These are phyloP conservation scores for Zapornia atra DNA, from an alignment of 2,113 vertebrate species.

Conservation along the genomic window DNA sequence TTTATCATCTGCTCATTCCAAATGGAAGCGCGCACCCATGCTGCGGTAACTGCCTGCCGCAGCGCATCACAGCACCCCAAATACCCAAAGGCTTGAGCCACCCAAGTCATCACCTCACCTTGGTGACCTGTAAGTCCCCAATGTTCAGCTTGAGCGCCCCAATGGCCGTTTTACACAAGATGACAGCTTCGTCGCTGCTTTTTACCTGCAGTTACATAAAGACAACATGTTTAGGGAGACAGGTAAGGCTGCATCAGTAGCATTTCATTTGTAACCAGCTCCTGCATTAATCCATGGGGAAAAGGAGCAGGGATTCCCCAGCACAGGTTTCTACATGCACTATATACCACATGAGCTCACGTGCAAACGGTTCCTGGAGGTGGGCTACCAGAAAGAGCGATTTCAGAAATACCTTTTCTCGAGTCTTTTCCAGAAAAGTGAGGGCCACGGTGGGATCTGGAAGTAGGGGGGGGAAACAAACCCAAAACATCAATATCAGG, in stretches of 20 bases:
- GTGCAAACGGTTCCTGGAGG: accelerated
- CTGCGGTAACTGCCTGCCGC: not conserved
- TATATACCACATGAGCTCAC: accelerated
- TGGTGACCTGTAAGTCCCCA: conserved; percentile 92
- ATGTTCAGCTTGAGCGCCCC: conserved; percentile 94
- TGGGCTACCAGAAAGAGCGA: no score
- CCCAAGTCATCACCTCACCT: conserved; percentile 74
- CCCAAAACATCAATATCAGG: not conserved
- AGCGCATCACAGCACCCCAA: not conserved
- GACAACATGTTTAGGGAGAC: not conserved
- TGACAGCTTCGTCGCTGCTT: conserved; percentile 92
- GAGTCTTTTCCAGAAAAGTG: conserved; percentile 94
- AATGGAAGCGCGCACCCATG: accelerated
- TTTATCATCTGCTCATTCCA: not conserved
- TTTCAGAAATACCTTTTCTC: conserved; percentile 84
- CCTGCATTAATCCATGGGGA: not conserved
- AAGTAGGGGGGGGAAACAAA: not conserved
- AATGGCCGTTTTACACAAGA: conserved; percentile 93
- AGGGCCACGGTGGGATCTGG: conserved; percentile 92
- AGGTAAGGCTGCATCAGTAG: accelerated
- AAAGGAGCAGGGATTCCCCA: not conserved
- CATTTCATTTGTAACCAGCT: accelerated
- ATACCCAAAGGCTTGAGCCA: accelerated
- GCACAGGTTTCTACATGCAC: not conserved
- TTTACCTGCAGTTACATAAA: conserved; percentile 83